Evolutionary conservation across 1,140 invertebrate genomes (phyloP), one percentile per base, ranked within the genome.

Genomic region (Microplitis demolitor): DNA sequence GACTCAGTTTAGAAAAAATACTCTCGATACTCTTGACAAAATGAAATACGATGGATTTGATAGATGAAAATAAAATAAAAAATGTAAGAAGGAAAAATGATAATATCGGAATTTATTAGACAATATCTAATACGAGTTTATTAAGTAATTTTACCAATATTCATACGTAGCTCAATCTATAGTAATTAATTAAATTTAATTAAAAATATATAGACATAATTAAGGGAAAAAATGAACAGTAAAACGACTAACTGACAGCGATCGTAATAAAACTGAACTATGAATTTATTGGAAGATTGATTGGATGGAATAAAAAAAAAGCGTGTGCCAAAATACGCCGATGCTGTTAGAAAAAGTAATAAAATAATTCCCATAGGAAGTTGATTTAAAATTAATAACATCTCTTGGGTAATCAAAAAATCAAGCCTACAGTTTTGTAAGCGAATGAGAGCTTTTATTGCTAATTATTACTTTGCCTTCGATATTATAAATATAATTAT

Each of bases 101-200:
- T 77, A 75, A 45, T 45, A 11, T 45, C 5, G 67, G 68, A 77
- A 68, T 75, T 76, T 76, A 78, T 80, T 74, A 75, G 80, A 81
- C 80, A 81, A 81, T 81, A 81, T 81, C 79, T 80, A 74, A 58
- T 69, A 71, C 66, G 66, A 72, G 69, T 66, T 74, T 61, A 74
- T 51, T 66, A 73, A 45, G 33, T 56, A 63, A 45, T 68, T 53
- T 73, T 53, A 77, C 56, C 51, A 73, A 74, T 78, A 77, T 70
- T 78, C 72, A 69, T 78, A 78, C 62, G 72, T 80, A 79, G 76
- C 63, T 79, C 77, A 75, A 70, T 78, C 66, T 56, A 24, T 72
- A 75, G 72, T 64, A 74, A 77, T 63, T 58, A 39, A 63, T 68
- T 61, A 50, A 69, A 50, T n/a, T 60, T 71, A 50, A 60, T 73